Conservation (phyloP, 1,140 invertebrate species). For the Elymnias hypermnestra region DNA sequence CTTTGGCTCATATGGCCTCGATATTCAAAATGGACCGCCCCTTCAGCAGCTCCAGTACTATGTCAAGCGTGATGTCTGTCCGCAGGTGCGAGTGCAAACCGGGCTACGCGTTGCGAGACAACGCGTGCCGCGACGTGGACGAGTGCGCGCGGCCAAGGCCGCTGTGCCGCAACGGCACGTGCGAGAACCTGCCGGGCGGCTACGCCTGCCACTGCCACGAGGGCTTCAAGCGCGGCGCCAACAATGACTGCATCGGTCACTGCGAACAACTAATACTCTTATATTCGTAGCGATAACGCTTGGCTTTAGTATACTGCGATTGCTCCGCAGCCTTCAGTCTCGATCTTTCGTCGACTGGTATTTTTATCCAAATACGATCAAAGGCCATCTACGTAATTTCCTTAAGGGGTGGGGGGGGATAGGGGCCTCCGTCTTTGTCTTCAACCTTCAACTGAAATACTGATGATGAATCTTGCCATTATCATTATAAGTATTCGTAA, state of each 20-base stretch:
- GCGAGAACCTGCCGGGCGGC: constrained; percentile 85
- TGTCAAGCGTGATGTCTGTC: not conserved
- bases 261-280: not conserved
- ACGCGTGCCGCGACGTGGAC: constrained; percentile 87
- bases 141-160: constrained; percentile 81
- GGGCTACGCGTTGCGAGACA: constrained; percentile 83
- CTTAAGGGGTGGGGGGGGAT: too few species aligned
- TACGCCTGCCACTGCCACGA: constrained; percentile 88
- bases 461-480: too few species aligned
- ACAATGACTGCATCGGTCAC: constrained; percentile 89
- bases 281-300: not conserved
- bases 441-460: too few species aligned
- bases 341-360: too few species aligned
- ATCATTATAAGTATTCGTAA: too few species aligned
- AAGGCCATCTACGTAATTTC: too few species aligned
- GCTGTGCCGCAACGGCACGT: constrained; percentile 89
- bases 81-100: constrained; percentile 83
- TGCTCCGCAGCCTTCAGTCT: too few species aligned
- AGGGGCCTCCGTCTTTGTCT: too few species aligned
- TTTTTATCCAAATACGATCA: too few species aligned
- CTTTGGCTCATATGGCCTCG: too few species aligned
- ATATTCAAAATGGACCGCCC: too few species aligned
- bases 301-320: too few species aligned
- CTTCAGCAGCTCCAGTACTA: not conserved
- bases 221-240: constrained; percentile 89